phyloP scores from a whole-genome alignment of 2,797 vertebrate species.

The Pseudomugil gertrudae region DNA sequence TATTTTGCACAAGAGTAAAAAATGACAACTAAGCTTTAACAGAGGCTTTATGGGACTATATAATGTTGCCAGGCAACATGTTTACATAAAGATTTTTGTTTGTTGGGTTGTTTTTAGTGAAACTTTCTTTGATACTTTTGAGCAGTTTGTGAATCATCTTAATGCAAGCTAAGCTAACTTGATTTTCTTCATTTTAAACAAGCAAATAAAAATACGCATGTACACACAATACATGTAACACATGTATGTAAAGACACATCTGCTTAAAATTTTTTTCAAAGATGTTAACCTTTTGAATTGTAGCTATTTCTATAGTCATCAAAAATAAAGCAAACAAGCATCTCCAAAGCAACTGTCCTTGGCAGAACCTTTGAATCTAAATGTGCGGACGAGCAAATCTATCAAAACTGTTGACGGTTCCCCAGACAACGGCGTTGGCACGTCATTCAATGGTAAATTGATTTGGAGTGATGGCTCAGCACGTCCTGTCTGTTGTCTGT shows the following conservation, averaged over 20 bases:
- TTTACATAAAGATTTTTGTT: not conserved
- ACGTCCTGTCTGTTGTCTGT: constrained; percentile 16
- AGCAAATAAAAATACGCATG: not conserved
- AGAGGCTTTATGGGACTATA: not conserved
- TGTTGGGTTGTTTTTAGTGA: not conserved
- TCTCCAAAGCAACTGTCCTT: constrained; percentile 1
- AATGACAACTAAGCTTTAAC: constrained; percentile 1
- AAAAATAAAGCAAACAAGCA: not conserved
- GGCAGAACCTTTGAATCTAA: constrained; percentile 7
- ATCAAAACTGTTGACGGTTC: constrained; percentile 39
- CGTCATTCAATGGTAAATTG: constrained; percentile 33
- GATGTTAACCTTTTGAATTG: not conserved
- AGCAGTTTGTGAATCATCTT: not conserved
- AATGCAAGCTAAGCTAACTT: not conserved
- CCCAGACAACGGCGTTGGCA: constrained; percentile 18
- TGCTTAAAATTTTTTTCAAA: not conserved
- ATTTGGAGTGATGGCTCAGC: constrained; percentile 33
- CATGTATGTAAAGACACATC: not conserved
- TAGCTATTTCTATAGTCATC: not conserved
- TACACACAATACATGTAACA: not conserved
- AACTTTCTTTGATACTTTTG: not conserved
- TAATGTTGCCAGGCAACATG: constrained; percentile 6
- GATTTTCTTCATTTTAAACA: not conserved
- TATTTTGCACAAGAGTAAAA: not conserved
- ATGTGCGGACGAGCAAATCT: constrained; percentile 22